A percentile compares a stretch with the other conserved stretches of the same genome.
Conservation (phyloP, 1,140 invertebrate species). For the Drosophila elegans region DNA sequence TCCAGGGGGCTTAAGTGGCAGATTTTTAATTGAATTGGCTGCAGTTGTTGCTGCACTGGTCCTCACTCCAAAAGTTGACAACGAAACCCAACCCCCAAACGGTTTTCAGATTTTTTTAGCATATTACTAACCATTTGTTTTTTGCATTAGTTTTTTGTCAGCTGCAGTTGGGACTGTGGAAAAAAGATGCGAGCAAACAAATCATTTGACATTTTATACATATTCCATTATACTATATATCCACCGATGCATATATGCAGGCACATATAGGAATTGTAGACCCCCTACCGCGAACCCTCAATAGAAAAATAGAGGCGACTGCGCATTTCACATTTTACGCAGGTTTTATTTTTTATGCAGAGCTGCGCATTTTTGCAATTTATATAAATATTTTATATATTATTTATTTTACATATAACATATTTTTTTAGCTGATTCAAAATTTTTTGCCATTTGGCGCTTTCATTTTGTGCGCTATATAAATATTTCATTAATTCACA, state of each 20-base stretch:
- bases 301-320: constrained; percentile 80
- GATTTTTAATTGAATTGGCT: constrained; percentile 83
- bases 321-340: constrained; percentile 68
- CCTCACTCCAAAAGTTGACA: constrained; percentile 16
- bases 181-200: constrained; percentile 37
- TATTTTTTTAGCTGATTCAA: constrained; percentile 47
- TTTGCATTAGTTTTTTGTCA: constrained; percentile 74
- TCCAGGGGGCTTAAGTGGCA: constrained; percentile 73
- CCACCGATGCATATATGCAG: constrained; percentile 31
- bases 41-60: constrained; percentile 64
- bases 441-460: constrained; percentile 21
- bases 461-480: constrained; percentile 65
- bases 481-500: constrained; percentile 79
- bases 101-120: constrained; percentile 48
- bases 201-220: constrained; percentile 74
- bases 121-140: constrained; percentile 78
- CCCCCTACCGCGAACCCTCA: constrained; percentile 33
- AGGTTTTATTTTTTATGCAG: constrained; percentile 62
- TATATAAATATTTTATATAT: constrained; percentile 83
- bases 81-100: background rate
- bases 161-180: constrained; percentile 27
- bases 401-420: constrained; percentile 78
- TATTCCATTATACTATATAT: constrained; percentile 65
- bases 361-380: constrained; percentile 77
- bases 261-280: constrained; percentile 18